phyloP scores from a whole-genome alignment of 2,888 invertebrate species.

The Zygaena filipendulae region DNA sequence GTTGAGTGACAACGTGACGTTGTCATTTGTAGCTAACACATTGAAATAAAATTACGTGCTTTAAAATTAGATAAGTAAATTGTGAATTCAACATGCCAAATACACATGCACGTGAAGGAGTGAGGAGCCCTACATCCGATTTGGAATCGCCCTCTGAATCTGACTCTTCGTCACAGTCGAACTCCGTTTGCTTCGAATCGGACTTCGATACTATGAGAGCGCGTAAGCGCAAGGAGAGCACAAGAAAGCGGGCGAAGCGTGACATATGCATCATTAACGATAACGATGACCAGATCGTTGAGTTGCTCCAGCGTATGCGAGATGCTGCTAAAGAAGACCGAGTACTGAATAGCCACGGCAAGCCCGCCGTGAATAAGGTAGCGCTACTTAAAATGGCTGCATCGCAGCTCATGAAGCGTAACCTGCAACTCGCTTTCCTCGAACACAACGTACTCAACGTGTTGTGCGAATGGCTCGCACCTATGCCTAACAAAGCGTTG shows the following conservation, averaged over 20 bases:
- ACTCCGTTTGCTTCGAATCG: slow-evolving; percentile 75
- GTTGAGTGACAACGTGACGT: too few relatives aligned
- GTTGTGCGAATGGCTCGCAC: slow-evolving; percentile 97
- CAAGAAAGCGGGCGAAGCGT: slow-evolving; percentile 80
- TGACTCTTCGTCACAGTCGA: too few relatives aligned
- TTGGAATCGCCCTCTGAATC: too few relatives aligned
- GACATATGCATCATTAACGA: slow-evolving; percentile 98
- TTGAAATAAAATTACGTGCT: too few relatives aligned
- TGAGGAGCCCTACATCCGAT: too few relatives aligned
- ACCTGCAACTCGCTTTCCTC: slow-evolving; percentile 94
- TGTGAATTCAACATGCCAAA: too few relatives aligned
- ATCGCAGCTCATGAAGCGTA: slow-evolving; percentile 94
- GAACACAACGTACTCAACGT: slow-evolving; percentile 94
- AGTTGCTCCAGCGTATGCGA: slow-evolving; percentile 91
- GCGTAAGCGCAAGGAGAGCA: slow-evolving; percentile 86
- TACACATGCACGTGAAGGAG: too few relatives aligned
- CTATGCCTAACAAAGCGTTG: slow-evolving; percentile 96
- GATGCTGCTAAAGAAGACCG: slow-evolving; percentile 94
- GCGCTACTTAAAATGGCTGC: slow-evolving; percentile 89
- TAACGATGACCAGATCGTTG: slow-evolving; percentile 96
- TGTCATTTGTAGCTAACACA: too few relatives aligned
- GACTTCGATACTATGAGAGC: slow-evolving; percentile 96
- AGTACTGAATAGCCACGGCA: slow-evolving; percentile 81
- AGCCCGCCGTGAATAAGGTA: slow-evolving; percentile 93
- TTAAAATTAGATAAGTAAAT: too few relatives aligned